Conservation (phyloP, 1,140 invertebrate species). For the Zaprionus nigranus region DNA sequence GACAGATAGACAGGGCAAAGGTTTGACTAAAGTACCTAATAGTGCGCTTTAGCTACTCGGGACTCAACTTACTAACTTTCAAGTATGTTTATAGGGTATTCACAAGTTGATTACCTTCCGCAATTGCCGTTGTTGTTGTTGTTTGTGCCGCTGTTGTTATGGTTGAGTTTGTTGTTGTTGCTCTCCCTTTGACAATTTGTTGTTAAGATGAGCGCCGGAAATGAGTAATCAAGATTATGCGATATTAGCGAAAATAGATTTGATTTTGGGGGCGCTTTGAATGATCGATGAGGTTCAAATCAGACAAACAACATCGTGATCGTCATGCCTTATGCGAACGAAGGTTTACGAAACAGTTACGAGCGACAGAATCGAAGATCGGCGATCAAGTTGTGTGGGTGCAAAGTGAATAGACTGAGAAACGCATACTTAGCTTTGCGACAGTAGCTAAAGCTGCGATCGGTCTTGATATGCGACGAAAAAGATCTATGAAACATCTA, state of each 20-base stretch:
- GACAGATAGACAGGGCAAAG: conserved; percentile 6
- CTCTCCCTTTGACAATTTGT: conserved; percentile 75
- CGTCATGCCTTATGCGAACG: conserved; percentile 35
- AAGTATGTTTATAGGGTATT: conserved; percentile 47
- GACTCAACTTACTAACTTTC: neutral
- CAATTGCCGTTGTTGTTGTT: neutral
- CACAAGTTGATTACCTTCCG: conserved; percentile 21
- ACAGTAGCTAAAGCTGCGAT: conserved; percentile 23
- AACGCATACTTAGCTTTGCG: neutral
- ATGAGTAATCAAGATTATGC: conserved; percentile 82
- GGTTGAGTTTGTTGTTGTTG: neutral
- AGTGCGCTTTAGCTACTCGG: conserved; percentile 2
- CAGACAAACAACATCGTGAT: conserved; percentile 33
- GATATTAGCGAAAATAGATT: conserved; percentile 79
- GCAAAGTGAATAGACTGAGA: conserved; percentile 4
- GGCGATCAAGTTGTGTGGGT: conserved; percentile 22
- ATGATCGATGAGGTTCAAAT: conserved; percentile 69
- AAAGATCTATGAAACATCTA: neutral
- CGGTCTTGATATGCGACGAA: no score
- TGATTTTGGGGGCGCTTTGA: conserved; percentile 55
- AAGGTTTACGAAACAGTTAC: conserved; percentile 45
- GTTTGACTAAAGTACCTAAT: conserved; percentile 15
- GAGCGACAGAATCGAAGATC: no score
- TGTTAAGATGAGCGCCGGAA: conserved; percentile 73
- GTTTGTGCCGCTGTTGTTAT: neutral